Base-by-base conservation (phyloP, 2,113 vertebrate species). In the Diadophis punctatus region DNA sequence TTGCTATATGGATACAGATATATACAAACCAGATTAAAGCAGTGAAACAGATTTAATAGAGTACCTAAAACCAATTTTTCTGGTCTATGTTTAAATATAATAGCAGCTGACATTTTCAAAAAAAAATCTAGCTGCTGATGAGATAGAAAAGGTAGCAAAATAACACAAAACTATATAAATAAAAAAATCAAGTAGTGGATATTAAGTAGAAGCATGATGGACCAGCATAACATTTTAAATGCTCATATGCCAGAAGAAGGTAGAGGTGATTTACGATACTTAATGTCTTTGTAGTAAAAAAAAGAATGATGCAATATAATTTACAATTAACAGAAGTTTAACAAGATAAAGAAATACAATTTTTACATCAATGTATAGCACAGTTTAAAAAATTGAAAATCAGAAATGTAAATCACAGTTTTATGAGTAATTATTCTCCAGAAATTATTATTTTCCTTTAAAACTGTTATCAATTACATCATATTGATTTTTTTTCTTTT, bases 21-120 rank as follows among this genome's bases (percentile, higher is more conserved):
- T 48, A 92, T 8, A 91, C 94, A 93, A 88, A 94, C 95, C 98
- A 98, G 98, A 98, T 98, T 98, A 98, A 97, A 93, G 98, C 93
- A 98, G 94, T 96, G 96, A 97, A 96, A 98, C 97, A 97, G 98
- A 98, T 98, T 98, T 98, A 96, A 98, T 91, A 98, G 98, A 98
- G 94, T 98, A 98, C 96, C 96, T 97, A 97, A 97, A 98, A 98
- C 97, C 98, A 98, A 91, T 97, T 98, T 97, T 98, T 97, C 98
- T 98, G 98, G 97, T 98, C 98, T 98, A 98, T 97, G 97, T 98
- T 97, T 98, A 98, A 98, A 98, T 97, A 98, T 94, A 98, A 97
- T 97, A 98, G 97, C 97, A 98, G 97, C 97, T 98, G 98, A 97
- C 98, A 97, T 97, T 98, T 98, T 97, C 96, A 98, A 97, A 97